These are phyloP conservation scores for Campylomormyrus tamandua DNA, from an alignment of 2,113 vertebrate genomes.

Conservation along the genomic window DNA sequence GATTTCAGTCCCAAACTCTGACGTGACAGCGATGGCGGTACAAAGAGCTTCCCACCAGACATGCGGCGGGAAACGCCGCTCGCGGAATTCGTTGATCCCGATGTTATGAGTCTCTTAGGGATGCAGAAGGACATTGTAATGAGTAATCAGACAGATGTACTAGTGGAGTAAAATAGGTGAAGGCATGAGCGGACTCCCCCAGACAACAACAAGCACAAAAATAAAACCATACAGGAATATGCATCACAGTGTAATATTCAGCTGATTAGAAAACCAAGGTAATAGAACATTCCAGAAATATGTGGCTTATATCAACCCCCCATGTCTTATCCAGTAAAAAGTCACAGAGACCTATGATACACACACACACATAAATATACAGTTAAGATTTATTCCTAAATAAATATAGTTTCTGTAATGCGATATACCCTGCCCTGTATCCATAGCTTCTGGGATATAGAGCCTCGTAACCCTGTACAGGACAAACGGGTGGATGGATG, in stretches of 20 bases:
- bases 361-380: neutral
- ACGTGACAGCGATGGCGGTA: neutral
- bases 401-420: neutral
- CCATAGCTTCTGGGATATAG: neutral
- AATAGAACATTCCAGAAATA: neutral
- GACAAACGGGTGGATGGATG: neutral
- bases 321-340: neutral
- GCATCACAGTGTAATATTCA: neutral
- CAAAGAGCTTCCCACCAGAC: neutral
- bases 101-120: neutral
- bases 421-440: neutral
- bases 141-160: neutral
- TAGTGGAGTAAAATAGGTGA: neutral
- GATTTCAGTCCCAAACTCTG: neutral
- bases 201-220: neutral
- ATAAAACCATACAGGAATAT: neutral
- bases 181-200: neutral
- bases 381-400: neutral
- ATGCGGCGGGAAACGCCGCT: neutral
- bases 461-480: neutral
- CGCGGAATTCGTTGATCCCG: neutral
- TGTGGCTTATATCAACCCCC: neutral
- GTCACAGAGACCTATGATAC: neutral
- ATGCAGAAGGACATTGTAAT: neutral
- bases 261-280: neutral